These are phyloP conservation scores for Labia minor DNA, from an alignment of 2,888 invertebrate genomes.

Conservation along the genomic window DNA sequence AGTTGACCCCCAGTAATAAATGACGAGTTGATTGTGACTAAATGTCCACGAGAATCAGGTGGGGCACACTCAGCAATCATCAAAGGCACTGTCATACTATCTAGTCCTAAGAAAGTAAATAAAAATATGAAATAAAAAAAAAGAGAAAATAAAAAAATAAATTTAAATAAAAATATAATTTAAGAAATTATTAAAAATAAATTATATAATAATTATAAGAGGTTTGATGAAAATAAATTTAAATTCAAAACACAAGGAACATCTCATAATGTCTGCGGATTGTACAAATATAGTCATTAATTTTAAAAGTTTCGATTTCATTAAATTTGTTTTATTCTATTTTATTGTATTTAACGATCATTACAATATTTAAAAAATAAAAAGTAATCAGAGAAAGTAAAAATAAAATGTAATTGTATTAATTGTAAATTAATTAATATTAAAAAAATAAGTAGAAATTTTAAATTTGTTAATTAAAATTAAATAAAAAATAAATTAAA, in stretches of 20 bases:
- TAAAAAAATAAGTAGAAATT: neutral
- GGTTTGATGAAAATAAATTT: too few relatives aligned
- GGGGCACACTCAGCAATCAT: slow-evolving; percentile 46
- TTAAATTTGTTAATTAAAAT: neutral
- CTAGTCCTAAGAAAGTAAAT: slow-evolving; percentile 34
- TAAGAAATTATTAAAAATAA: too few relatives aligned
- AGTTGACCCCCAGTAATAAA: slow-evolving; percentile 45
- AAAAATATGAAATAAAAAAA: neutral
- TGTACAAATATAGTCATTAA: too few relatives aligned
- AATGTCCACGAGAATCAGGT: slow-evolving; percentile 37
- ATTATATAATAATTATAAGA: too few relatives aligned
- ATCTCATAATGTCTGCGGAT: neutral
- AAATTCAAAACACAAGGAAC: too few relatives aligned
- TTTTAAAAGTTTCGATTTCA: too few relatives aligned
- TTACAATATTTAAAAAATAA: too few relatives aligned
- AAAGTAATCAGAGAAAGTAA: too few relatives aligned
- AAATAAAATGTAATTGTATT: neutral
- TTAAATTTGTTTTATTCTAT: too few relatives aligned
- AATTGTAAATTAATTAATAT: neutral
- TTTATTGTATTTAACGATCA: too few relatives aligned
- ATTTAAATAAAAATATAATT: too few relatives aligned
- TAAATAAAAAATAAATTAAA: neutral
- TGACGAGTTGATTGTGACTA: slow-evolving; percentile 41
- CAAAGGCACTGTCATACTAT: slow-evolving; percentile 45
- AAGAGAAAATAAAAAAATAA: too few relatives aligned